Evolutionary conservation across 2,888 invertebrate genomes (phyloP).

Genomic region (Microctonus brassicae): DNA sequence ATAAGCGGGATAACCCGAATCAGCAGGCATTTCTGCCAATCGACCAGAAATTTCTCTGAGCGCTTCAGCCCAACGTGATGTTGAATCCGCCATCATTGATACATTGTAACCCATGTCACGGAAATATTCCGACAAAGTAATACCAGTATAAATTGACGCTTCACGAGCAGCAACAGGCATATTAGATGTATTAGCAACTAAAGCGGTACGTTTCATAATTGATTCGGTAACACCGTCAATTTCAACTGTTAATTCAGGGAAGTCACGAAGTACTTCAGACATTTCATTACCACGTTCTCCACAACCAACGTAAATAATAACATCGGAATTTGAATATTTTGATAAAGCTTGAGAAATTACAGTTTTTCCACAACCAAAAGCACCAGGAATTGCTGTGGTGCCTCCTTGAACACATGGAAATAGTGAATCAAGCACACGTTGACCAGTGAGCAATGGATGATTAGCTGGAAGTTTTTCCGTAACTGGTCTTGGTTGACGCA

Average conservation of each 20-base stretch:
- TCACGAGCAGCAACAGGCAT: slow-evolving; percentile 99
- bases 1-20: slow-evolving; percentile 98
- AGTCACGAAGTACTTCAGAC: slow-evolving; percentile 99
- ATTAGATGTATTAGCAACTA: slow-evolving; percentile 99
- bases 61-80: slow-evolving; percentile 99
- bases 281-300: slow-evolving; percentile 99
- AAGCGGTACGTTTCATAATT: slow-evolving; percentile 99
- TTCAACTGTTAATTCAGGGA: slow-evolving; percentile 98
- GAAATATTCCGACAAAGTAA: slow-evolving; percentile 99
- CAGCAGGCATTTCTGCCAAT: slow-evolving; percentile 99
- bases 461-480: slow-evolving; percentile 99
- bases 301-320: slow-evolving; percentile 99
- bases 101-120: slow-evolving; percentile 99
- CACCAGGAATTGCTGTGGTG: slow-evolving; percentile 98
- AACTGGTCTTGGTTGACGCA: slow-evolving; percentile 95
- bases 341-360: slow-evolving; percentile 99
- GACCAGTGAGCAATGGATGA: slow-evolving; percentile 97
- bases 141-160: slow-evolving; percentile 99
- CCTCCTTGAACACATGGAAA: slow-evolving; percentile 99
- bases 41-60: slow-evolving; percentile 99
- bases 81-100: slow-evolving; percentile 99
- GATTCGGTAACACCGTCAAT: slow-evolving; percentile 97
- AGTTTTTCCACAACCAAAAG: slow-evolving; percentile 99
- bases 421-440: slow-evolving; percentile 96
- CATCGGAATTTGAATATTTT: slow-evolving; percentile 99